Conservation (phyloP, 2,113 vertebrate genomes). For the Osmerus mordax region DNA sequence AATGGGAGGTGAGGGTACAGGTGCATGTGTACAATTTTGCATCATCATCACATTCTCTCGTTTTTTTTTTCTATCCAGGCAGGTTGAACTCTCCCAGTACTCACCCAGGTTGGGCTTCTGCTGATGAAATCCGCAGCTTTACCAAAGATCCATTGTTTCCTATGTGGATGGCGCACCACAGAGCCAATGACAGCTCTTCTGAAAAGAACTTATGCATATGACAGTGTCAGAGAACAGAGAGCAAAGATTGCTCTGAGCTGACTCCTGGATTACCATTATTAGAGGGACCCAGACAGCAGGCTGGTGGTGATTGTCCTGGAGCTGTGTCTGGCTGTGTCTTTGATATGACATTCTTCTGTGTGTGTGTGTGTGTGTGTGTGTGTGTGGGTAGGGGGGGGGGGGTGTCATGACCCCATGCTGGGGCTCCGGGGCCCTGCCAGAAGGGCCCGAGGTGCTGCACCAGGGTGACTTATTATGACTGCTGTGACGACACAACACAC, state of each 20-base stretch:
- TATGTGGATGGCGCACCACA: no score
- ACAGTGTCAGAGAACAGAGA: no score
- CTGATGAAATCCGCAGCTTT: no score
- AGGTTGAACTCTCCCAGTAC: no score
- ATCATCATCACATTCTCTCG: no score
- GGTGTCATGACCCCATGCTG: slow-evolving; percentile 59
- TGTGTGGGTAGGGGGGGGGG: slow-evolving; percentile 49
- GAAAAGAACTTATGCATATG: no score
- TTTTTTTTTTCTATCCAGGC: no score
- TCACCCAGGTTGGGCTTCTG: no score
- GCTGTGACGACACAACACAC: slow-evolving; percentile 33
- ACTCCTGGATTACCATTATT: slow-evolving; percentile 13
- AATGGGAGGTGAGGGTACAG: no score
- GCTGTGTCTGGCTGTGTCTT: slow-evolving; percentile 52
- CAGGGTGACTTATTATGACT: slow-evolving; percentile 62
- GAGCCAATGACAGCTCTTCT: no score
- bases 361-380: slow-evolving; percentile 36
- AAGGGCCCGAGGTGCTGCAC: slow-evolving; percentile 61
- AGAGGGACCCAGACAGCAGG: background rate
- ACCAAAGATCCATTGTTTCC: no score
- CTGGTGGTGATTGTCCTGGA: background rate
- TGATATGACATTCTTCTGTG: slow-evolving; percentile 64
- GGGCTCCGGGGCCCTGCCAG: slow-evolving; percentile 48
- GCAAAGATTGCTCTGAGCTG: background rate
- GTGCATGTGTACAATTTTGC: no score